Base-by-base conservation (phyloP, 2,888 invertebrate species). In the Brachylomia viminalis region DNA sequence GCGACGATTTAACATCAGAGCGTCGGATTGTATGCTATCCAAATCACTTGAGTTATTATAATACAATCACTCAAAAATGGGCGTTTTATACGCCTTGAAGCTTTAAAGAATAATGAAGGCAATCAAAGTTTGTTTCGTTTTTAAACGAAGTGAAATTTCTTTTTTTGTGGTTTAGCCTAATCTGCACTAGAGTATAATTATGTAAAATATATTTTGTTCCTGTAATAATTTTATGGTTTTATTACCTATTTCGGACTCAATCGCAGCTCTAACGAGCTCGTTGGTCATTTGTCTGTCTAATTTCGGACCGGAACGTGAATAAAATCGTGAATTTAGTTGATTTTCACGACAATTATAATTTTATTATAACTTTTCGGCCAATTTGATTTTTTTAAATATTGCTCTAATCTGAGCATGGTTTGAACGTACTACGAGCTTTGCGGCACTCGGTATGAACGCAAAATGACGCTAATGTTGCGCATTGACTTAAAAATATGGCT, bases 201-300 rank as follows among this genome's bases (percentile, higher is more conserved):
- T 71, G 45, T 79, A 17, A 70, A 79, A 54, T 47, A 42, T 79
- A 79, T 30, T 71, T 72, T 38, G 58, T 79, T 79, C 71, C 61
- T 77, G 45, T 27, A 45, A 17, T 27, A 30, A 15, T 70, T 70
- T 30, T 7, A 47, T 66, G 42, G 47, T 33, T 78, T 61, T 79
- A 11, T 45, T 52, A 5, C 66, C 0, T 66, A 49, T 30, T 17
- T 33, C 3, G 6, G 30, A 23, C 10, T 66, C 8, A 30, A 15
- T 49, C 7, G n/a, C 17, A 6, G n/a, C 3, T 49, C 33, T 11
- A 17, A 11, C 17, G 23, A 52, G 52, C 49, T 67, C n/a, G 17
- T 17, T 67, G 11, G 6, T 7, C 17, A 17, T 7, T 33, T 23
- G 4, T 13, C 27, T 13, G 27, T 65, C 20, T 30, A 52, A 3